A percentile compares a stretch with the other conserved stretches of the same genome.
phyloP scores from a whole-genome alignment of 2,113 vertebrate genomes.

The Hemicordylus capensis region DNA sequence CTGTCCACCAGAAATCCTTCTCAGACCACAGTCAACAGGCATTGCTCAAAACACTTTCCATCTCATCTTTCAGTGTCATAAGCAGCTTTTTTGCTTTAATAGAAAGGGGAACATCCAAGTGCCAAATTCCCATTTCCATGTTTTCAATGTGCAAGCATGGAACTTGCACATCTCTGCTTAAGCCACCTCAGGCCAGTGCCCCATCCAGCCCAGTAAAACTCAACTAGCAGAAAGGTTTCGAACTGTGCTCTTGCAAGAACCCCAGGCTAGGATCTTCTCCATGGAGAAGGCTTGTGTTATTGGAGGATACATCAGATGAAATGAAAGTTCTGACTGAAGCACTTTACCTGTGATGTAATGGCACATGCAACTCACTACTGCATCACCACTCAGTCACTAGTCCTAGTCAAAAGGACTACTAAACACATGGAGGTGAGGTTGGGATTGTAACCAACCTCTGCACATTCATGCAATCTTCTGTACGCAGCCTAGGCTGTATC shows the following conservation, averaged over 20 bases:
- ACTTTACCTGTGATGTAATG: not conserved
- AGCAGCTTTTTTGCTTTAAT: no score
- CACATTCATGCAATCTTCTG: not conserved
- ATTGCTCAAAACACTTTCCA: not conserved
- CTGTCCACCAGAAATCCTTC: not conserved
- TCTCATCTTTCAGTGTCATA: not conserved
- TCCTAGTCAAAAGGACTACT: not conserved
- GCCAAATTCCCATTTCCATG: not conserved
- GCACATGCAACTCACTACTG: not conserved
- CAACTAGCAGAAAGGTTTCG: not conserved
- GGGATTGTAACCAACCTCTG: not conserved
- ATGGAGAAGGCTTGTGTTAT: not conserved
- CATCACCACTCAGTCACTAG: not conserved
- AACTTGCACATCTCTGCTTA: not conserved
- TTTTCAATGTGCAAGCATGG: not conserved
- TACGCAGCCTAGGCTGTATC: no score
- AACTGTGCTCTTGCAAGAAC: not conserved
- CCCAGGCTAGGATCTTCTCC: not conserved
- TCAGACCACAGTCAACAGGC: not conserved
- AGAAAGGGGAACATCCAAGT: not conserved
- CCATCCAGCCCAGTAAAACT: not conserved
- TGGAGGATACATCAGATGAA: not conserved
- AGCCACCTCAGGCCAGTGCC: not conserved
- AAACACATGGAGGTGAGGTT: not conserved
- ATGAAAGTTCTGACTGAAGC: not conserved